These are phyloP conservation scores for Geotrypetes seraphini DNA, from an alignment of 2,797 vertebrate species.

Conservation along the genomic window DNA sequence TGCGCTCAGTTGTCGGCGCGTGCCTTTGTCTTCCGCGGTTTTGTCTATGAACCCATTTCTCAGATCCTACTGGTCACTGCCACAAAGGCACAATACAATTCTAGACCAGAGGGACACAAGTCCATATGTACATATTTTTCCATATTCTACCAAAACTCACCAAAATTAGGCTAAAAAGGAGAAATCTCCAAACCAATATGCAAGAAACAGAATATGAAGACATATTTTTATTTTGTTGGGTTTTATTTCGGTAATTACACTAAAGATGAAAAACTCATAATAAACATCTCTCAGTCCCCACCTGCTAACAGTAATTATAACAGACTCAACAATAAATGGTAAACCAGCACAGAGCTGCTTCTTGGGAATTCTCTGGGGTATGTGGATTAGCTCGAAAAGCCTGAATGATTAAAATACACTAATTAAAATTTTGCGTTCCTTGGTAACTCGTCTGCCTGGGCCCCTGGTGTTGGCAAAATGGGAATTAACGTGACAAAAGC, in stretches of 20 bases:
- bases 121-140: too few species aligned
- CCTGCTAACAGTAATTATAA: conserved; percentile 99
- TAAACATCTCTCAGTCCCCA: conserved; percentile 99
- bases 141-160: too few species aligned
- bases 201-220: conserved; percentile 92
- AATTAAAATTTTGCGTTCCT: conserved; percentile 99
- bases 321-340: conserved; percentile 99
- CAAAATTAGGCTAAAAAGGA: background rate
- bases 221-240: conserved; percentile 96
- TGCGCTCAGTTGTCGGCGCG: too few species aligned
- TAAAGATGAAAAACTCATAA: conserved; percentile 99
- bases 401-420: conserved; percentile 99
- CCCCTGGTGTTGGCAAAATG: conserved; percentile 98
- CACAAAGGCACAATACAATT: too few species aligned
- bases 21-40: too few species aligned
- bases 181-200: conserved; percentile 16
- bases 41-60: too few species aligned
- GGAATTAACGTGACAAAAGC: conserved; percentile 99
- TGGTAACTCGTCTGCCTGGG: conserved; percentile 99
- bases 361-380: conserved; percentile 99
- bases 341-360: conserved; percentile 99
- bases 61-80: too few species aligned
- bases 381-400: conserved; percentile 99
- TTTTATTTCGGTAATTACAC: conserved; percentile 98
- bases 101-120: too few species aligned